Percentiles rank a stretch among this genome's conserved stretches.
phyloP scores from a whole-genome alignment of 2,888 invertebrate species.

The Drosophila greeni region DNA sequence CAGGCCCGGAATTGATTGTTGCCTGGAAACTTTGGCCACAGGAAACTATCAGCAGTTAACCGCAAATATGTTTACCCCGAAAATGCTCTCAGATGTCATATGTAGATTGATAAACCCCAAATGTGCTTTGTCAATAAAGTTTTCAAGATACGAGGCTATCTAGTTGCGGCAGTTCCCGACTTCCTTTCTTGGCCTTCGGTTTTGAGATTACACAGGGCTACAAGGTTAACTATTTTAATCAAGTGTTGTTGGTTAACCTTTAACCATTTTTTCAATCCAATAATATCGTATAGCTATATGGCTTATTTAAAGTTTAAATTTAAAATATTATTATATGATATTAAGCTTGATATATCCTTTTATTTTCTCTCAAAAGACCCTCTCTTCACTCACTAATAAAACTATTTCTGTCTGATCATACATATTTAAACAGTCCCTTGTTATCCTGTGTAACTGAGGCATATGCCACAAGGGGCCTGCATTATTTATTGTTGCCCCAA shows the following conservation, averaged over 20 bases:
- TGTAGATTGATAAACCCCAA: conserved; percentile 37
- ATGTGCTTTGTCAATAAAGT: conserved; percentile 34
- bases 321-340: too few relatives aligned
- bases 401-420: neutral
- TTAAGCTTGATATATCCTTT: too few relatives aligned
- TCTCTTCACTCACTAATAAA: neutral
- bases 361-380: neutral
- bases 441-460: conserved; percentile 3
- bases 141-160: conserved; percentile 19
- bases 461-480: conserved; percentile 24
- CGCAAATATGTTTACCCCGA: conserved; percentile 65
- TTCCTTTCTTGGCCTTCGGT: neutral
- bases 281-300: too few relatives aligned
- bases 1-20: conserved; percentile 42
- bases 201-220: neutral
- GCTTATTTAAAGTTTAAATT: too few relatives aligned
- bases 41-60: conserved; percentile 66
- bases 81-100: conserved; percentile 45
- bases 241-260: neutral
- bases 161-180: conserved; percentile 9
- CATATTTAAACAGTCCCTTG: neutral
- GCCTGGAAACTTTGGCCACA: conserved; percentile 54
- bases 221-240: neutral
- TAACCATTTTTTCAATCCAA: neutral
- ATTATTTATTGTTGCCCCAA: conserved; percentile 27